Conservation (phyloP, 1,140 invertebrate genomes). For the Formica exsecta region DNA sequence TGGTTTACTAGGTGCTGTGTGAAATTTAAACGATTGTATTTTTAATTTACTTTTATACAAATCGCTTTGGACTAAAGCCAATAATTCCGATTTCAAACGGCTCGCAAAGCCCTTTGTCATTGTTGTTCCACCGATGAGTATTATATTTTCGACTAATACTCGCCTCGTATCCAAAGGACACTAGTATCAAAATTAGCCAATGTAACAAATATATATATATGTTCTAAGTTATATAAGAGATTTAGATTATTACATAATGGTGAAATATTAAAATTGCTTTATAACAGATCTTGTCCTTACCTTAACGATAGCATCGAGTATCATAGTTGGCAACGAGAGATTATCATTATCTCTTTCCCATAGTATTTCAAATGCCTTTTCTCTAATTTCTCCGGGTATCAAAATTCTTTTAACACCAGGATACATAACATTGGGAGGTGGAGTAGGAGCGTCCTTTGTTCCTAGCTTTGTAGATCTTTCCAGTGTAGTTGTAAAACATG, state of each 20-base stretch:
- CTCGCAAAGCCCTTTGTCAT: constrained; percentile 93
- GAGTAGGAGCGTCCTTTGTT: constrained; percentile 83
- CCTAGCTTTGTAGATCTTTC: constrained; percentile 89
- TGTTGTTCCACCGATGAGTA: constrained; percentile 94
- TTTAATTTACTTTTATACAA: constrained; percentile 89
- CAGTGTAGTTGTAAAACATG: constrained; percentile 94
- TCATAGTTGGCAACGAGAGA: constrained; percentile 93
- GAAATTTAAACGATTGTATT: constrained; percentile 92
- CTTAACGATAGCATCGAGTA: constrained; percentile 93
- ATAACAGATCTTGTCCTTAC: constrained; percentile 83
- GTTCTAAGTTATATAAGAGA: not conserved
- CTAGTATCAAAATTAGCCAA: constrained; percentile 82
- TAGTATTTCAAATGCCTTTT: constrained; percentile 93
- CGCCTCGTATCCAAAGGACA: constrained; percentile 92
- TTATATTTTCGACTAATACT: constrained; percentile 92
- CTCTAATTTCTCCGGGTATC: constrained; percentile 91
- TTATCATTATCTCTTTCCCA: constrained; percentile 95
- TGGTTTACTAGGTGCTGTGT: constrained; percentile 91
- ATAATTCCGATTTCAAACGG: constrained; percentile 92
- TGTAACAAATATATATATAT: not conserved
- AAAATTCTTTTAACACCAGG: constrained; percentile 88
- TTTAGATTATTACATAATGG: not conserved
- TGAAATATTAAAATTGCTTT: not conserved
- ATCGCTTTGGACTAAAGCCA: constrained; percentile 88
- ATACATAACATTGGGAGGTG: constrained; percentile 90